Evolutionary conservation across 2,888 invertebrate species (phyloP), one percentile per base, ranked within the genome.

Genomic region (Orthonychiurus folsomi): DNA sequence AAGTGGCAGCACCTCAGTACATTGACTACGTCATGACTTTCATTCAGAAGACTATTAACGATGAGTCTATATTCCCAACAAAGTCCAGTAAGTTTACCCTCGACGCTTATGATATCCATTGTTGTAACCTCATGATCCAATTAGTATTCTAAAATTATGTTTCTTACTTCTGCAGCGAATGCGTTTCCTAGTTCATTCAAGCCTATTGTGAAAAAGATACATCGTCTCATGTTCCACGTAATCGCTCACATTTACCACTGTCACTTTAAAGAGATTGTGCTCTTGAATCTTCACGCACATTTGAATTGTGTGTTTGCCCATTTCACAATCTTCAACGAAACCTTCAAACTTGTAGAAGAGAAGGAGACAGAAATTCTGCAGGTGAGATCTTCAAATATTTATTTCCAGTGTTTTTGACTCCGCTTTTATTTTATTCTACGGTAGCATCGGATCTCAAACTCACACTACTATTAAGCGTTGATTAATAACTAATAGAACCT

Each of bases 11-110:
- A 74, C 94, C 95, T 75, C 95, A 96, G 81, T 97, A 96, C 81
- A 90, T 96, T 80, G 96, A 97, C 82, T 94, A 93, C 82, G 95
- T 95, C 77, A 96, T 96, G 93, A 93, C 95, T 70, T 93, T 89
- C 82, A 93, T 92, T 75, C 94, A 96, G 81, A 93, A 93, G 82
- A 93, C 92, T 74, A 88, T 96, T 81, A 90, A 89, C 80, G 95
- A 96, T 80, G 96, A 96, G 83, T 85, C 86, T 76, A 86, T 94
- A 78, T 97, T 96, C 83, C 96, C 96, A 79, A 96, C 96, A 77
- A 96, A 96, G 85, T 95, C 93, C 81, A 95, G 95, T 90, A 80
- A 84, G 84, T 76, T n/a, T 20, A 18, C 3, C 20, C 18, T 52
- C 24, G 59, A 2, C 23, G 12, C 20, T 53, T 15, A 20, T 20